A percentile compares a stretch with the other conserved stretches of the same genome.
Evolutionary conservation across 2,888 invertebrate genomes (phyloP).

Genomic region (Machimus rusticus): DNA sequence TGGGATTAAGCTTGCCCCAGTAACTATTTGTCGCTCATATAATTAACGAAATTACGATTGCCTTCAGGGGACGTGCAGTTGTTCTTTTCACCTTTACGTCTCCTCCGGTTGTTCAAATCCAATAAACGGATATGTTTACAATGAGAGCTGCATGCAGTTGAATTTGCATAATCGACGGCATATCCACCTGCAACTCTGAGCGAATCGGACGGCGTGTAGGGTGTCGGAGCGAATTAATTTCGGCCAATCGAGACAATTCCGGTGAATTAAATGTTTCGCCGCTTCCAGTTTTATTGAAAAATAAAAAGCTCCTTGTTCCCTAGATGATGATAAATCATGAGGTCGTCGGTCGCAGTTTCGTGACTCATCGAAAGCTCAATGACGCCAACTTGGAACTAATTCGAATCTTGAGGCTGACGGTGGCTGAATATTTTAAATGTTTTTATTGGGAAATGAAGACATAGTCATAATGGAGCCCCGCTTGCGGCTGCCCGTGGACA

Average conservation of each 20-base stretch:
- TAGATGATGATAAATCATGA: neutral
- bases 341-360: neutral
- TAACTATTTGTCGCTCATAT: neutral
- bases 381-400: conserved; percentile 1
- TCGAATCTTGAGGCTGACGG: neutral
- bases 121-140: neutral
- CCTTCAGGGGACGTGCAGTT: neutral
- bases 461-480: neutral
- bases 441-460: conserved; percentile 6
- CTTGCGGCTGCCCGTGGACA: neutral
- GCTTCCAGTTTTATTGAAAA: neutral
- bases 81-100: neutral
- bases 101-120: neutral
- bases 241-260: neutral
- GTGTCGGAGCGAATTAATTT: neutral
- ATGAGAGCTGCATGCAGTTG: neutral
- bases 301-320: neutral
- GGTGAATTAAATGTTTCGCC: neutral
- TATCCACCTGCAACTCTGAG: neutral
- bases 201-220: neutral
- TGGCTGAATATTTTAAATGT: neutral
- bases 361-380: conserved; percentile 1
- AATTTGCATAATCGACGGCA: neutral
- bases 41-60: neutral
- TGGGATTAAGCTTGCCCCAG: neutral